Percentiles rank a stretch among this genome's conserved stretches.
These are phyloP conservation scores for Elymnias hypermnestra DNA, from an alignment of 1,140 invertebrate genomes.

Conservation along the genomic window DNA sequence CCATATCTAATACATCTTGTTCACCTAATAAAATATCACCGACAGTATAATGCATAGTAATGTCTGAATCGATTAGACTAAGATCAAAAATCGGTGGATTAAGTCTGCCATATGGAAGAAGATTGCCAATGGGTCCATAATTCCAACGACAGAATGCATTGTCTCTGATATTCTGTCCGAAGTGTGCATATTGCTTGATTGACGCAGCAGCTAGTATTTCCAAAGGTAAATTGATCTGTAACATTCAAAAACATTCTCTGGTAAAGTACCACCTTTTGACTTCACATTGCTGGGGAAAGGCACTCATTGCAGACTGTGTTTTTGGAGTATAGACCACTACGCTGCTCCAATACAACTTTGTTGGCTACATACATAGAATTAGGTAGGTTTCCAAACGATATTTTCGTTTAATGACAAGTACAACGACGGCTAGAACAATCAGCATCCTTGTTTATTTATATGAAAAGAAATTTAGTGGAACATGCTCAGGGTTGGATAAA, in stretches of 20 bases:
- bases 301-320: no score
- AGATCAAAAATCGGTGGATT: conserved; percentile 42
- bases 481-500: no score
- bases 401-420: no score
- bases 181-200: conserved; percentile 54
- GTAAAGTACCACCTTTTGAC: no score
- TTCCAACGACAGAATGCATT: conserved; percentile 44
- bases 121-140: conserved; percentile 31
- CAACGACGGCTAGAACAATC: no score
- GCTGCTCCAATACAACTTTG: no score
- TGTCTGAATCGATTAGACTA: conserved; percentile 30
- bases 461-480: no score
- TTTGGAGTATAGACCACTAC: no score
- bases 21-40: conserved; percentile 43
- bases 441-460: no score
- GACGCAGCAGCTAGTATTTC: conserved; percentile 29
- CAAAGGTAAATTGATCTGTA: neutral
- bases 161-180: conserved; percentile 52
- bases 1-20: conserved; percentile 54
- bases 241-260: neutral
- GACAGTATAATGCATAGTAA: conserved; percentile 54
- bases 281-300: no score
- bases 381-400: no score
- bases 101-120: conserved; percentile 29
- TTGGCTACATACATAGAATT: no score